Evolutionary conservation across 35 echinoderm and acorn worm species (phyloP).

Genomic region (Nesometra sesokonis): DNA sequence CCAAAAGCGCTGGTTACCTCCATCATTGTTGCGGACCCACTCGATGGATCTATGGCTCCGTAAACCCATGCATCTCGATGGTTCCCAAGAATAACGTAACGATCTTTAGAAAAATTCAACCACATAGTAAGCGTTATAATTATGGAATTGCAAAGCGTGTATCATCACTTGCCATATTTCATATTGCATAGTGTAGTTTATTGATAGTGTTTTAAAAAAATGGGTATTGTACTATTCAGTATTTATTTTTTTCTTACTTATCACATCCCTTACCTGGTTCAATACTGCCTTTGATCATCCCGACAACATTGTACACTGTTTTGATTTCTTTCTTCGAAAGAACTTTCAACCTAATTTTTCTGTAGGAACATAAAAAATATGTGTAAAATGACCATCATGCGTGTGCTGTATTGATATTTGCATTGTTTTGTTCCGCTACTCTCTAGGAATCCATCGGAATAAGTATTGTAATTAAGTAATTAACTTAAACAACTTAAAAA

Average conservation of each 20-base stretch:
- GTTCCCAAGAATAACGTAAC: conserved; percentile 69
- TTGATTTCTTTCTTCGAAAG: conserved; percentile 19
- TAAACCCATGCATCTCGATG: conserved; percentile 65
- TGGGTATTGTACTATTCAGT: no score
- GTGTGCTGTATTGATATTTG: background rate
- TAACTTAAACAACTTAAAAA: no score
- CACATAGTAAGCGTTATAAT: background rate
- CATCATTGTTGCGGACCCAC: conserved; percentile 50
- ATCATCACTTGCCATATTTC: no score
- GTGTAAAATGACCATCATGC: no score
- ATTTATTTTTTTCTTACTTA: no score
- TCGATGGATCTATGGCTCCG: conserved; percentile 50
- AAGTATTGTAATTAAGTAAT: no score
- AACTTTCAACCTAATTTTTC: conserved; percentile 25
- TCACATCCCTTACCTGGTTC: conserved; percentile 30
- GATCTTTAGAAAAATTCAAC: conserved; percentile 14
- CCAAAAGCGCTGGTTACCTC: conserved; percentile 45
- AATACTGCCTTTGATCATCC: conserved; percentile 23
- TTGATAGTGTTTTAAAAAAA: no score
- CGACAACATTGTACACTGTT: conserved; percentile 25
- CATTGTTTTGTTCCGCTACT: no score
- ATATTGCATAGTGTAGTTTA: no score
- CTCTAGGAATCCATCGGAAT: no score
- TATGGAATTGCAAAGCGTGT: no score
- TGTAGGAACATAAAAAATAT: background rate